Evolutionary conservation across 2,797 vertebrate genomes (phyloP), one percentile per base, ranked within the genome.

Genomic region (Fistularia tabacaria): DNA sequence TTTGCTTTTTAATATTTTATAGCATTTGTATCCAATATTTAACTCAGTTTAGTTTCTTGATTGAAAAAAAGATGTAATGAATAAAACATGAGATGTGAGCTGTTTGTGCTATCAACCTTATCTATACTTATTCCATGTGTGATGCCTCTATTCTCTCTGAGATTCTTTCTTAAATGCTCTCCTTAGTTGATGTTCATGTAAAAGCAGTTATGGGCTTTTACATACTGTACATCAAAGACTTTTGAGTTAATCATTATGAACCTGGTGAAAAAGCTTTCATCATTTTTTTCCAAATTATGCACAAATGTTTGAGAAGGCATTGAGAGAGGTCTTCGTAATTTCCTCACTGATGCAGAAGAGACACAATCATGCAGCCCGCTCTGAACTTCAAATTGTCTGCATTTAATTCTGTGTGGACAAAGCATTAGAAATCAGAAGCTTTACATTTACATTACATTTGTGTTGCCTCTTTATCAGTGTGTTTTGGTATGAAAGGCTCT

Each of bases 351-450:
- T 54, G 44, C 51, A 58, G 47, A 49, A 54, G 54, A 72, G 57
- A 68, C 42, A 6, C 41, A 9, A 14, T n/a, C 9, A 66, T 58
- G 51, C 38, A 13, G 8, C 42, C 39, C 6, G n/a, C n/a, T 13
- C 39, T 51, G 3, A 45, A 59, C 47, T 14, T 45, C 51, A 67
- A 73, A 73, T 64, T 56, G 51, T 61, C 55, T 58, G 53, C 6
- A 2, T 74, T 77, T 62, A 65, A 73, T 71, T 76, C 38, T 47
- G 49, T 43, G 51, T 61, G 47, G 54, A 71, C 58, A 40, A 39
- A 25, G 65, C 60, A 64, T 71, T 47, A 57, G 49, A 41, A 14
- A 36, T 7, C 14, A 57, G 12, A 58, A 48, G 46, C 38, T 73
- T 70, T 61, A 68, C 49, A 15, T 54, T 42, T 51, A 15, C 14